phyloP scores from a whole-genome alignment of 2,797 vertebrate species.

The Siniperca scherzeri region DNA sequence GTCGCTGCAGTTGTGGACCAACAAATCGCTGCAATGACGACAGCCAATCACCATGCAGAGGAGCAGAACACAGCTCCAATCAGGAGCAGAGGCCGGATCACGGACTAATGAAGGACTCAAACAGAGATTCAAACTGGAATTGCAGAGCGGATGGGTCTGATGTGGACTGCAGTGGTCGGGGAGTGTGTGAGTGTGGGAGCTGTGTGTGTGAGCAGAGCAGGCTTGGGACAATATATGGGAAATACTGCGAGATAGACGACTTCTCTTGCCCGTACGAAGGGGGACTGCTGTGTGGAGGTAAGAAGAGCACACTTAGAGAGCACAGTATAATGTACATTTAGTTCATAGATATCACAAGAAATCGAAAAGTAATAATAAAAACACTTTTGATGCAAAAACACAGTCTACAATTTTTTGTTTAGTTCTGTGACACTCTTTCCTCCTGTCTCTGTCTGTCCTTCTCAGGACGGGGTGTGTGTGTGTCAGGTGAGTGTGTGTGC shows the following conservation, averaged over 20 bases:
- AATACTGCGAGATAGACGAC: constrained; percentile 95
- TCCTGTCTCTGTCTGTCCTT: constrained; percentile 12
- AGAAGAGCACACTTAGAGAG: constrained; percentile 39
- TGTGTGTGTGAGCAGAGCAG: constrained; percentile 92
- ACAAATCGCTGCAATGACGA: constrained; percentile 69
- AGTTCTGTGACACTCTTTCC: background rate
- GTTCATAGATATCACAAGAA: background rate
- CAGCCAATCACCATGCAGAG: constrained; percentile 51
- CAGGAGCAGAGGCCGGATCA: constrained; percentile 35
- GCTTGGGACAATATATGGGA: constrained; percentile 91
- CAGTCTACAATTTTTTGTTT: background rate
- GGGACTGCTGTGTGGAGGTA: constrained; percentile 92
- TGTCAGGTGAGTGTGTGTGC: constrained; percentile 90
- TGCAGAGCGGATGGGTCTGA: constrained; percentile 76
- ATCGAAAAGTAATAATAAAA: background rate
- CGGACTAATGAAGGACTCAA: constrained; percentile 30
- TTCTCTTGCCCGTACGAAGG: constrained; percentile 93
- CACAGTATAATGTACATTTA: background rate
- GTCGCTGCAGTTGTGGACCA: constrained; percentile 86
- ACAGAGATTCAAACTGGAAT: constrained; percentile 51
- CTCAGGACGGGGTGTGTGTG: constrained; percentile 93
- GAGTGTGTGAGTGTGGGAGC: constrained; percentile 91
- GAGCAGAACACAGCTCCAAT: background rate
- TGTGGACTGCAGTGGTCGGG: constrained; percentile 90
- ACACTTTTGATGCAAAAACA: background rate